phyloP scores from a whole-genome alignment of 2,113 vertebrate genomes.

The Mungos mungo region DNA sequence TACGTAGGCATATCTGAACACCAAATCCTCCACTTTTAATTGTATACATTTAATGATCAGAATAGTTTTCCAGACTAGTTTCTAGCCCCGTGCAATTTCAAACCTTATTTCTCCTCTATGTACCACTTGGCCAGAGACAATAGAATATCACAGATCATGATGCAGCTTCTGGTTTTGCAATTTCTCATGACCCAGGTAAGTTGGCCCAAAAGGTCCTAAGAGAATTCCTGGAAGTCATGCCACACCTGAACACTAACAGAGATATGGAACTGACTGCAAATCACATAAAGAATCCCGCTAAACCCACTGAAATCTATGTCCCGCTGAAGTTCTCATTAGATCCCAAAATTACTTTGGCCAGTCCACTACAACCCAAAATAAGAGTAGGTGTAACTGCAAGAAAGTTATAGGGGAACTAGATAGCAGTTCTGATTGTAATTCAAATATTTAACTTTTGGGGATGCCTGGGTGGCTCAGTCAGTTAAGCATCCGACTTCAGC shows the following conservation, averaged over 20 bases:
- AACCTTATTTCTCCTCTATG: not conserved
- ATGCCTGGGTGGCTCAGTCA: not conserved
- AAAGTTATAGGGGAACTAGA: not conserved
- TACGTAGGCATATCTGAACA: not conserved
- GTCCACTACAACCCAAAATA: not conserved
- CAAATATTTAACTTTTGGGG: not conserved
- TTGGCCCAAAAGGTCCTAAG: not conserved
- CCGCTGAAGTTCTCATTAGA: not conserved
- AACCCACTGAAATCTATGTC: not conserved
- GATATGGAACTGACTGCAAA: not conserved
- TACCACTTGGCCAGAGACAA: not conserved
- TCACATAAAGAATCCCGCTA: not conserved
- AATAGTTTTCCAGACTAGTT: not conserved
- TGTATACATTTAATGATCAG: not conserved
- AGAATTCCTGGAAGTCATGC: not conserved
- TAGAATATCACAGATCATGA: not conserved
- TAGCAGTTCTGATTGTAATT: not conserved
- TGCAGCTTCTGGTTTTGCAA: not conserved
- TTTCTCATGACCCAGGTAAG: not conserved
- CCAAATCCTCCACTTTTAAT: not conserved
- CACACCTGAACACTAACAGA: not conserved
- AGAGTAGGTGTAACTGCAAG: not conserved
- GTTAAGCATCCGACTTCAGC: not conserved
- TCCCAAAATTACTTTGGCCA: not conserved
- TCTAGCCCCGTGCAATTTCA: not conserved